Conservation (phyloP, 2,888 invertebrate genomes). For the Epicampocera succincta region DNA sequence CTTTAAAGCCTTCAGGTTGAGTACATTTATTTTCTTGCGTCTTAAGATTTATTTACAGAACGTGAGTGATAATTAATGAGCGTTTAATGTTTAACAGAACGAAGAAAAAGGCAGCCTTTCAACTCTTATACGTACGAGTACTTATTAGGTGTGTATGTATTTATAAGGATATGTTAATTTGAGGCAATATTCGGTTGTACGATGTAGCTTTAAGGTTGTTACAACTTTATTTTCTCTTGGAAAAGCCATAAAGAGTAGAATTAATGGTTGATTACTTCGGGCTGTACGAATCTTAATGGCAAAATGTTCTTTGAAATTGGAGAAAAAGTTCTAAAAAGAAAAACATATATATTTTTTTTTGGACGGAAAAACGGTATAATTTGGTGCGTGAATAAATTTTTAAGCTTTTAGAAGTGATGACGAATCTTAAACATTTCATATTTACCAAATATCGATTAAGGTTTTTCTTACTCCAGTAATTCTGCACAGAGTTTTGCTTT, state of each 20-base stretch:
- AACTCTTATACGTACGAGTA: not conserved
- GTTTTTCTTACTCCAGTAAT: too few species aligned
- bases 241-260: constrained; percentile 19
- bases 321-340: not conserved
- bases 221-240: constrained; percentile 57
- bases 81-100: constrained; percentile 62
- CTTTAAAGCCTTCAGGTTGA: constrained; percentile 56
- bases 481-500: too few species aligned
- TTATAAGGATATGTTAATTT: constrained; percentile 67
- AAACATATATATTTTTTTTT: too few species aligned
- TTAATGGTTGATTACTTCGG: constrained; percentile 14
- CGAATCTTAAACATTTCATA: too few species aligned
- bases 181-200: constrained; percentile 44
- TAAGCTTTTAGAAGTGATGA: too few species aligned
- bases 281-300: constrained; percentile 1
- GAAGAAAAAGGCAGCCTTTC: constrained; percentile 45
- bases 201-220: constrained; percentile 25
- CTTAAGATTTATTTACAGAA: constrained; percentile 68
- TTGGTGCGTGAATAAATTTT: too few species aligned
- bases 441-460: too few species aligned
- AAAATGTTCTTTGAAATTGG: not conserved
- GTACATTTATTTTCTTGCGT: constrained; percentile 46
- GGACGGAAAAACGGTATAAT: too few species aligned
- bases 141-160: constrained; percentile 23
- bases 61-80: constrained; percentile 70